A percentile compares a stretch with the other conserved stretches of the same genome.
phyloP scores from a whole-genome alignment of 1,140 invertebrate genomes.

The Akabosia matsudoensis region DNA sequence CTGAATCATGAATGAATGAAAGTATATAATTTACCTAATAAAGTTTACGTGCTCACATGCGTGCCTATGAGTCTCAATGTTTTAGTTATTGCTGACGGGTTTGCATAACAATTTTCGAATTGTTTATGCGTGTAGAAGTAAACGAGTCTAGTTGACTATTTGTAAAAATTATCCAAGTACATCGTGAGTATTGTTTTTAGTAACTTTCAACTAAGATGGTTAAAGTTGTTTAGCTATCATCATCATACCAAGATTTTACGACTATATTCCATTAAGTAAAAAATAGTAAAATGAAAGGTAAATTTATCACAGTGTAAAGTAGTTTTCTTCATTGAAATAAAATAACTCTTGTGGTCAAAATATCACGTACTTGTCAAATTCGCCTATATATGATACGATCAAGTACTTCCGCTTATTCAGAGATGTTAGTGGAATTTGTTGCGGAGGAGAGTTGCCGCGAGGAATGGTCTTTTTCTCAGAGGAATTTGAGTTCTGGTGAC shows the following conservation, averaged over 20 bases:
- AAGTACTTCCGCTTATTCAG: slow-evolving; percentile 49
- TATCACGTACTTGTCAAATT: slow-evolving; percentile 50
- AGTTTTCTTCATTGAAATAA: not conserved
- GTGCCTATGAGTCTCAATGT: not conserved
- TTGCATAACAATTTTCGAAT: slow-evolving; percentile 13
- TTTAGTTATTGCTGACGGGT: slow-evolving; percentile 3
- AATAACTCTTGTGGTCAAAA: not conserved
- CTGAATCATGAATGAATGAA: slow-evolving; percentile 17
- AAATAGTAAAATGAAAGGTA: not conserved
- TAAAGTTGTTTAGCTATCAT: too few species aligned
- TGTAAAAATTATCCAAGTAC: too few species aligned
- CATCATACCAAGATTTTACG: too few species aligned
- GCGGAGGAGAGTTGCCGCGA: too few species aligned
- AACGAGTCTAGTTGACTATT: too few species aligned
- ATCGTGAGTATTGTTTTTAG: too few species aligned
- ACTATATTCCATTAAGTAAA: too few species aligned
- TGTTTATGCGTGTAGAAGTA: too few species aligned
- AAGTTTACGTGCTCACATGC: slow-evolving; percentile 15
- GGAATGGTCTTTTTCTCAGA: slow-evolving; percentile 44
- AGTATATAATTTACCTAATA: slow-evolving; percentile 18
- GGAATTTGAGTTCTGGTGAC: not conserved
- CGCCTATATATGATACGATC: slow-evolving; percentile 54
- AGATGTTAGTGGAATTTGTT: not conserved
- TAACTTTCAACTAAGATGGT: too few species aligned
- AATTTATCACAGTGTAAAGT: not conserved